Evolutionary conservation across 2,888 invertebrate species (phyloP).

Genomic region (Tipula vernalis): DNA sequence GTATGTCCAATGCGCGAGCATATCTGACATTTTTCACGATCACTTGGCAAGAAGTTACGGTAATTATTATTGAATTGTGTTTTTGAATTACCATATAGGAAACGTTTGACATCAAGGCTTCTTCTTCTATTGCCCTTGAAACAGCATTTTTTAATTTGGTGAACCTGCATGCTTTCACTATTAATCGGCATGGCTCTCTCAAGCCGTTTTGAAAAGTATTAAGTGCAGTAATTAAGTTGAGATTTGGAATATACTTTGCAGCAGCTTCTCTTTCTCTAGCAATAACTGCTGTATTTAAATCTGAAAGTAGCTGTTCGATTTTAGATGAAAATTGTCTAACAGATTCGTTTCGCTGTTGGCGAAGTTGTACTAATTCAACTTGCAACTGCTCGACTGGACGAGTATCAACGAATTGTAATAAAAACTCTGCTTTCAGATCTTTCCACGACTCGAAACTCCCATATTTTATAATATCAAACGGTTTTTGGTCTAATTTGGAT

Average conservation of each 20-base stretch:
- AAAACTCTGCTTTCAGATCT: too few species aligned
- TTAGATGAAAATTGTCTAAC: neutral
- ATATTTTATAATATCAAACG: too few species aligned
- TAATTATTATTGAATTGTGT: neutral
- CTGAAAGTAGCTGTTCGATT: neutral
- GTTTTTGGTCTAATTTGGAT: too few species aligned
- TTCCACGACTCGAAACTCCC: too few species aligned
- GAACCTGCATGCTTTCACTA: neutral
- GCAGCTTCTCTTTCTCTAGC: neutral
- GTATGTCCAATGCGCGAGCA: too few species aligned
- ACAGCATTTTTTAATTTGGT: neutral
- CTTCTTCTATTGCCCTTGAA: neutral
- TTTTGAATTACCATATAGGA: neutral
- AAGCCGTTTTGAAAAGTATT: too few species aligned
- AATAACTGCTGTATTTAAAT: neutral
- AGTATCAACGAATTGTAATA: too few species aligned
- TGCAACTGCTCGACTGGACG: too few species aligned
- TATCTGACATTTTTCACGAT: too few species aligned
- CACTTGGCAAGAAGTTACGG: too few species aligned
- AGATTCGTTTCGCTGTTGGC: too few species aligned
- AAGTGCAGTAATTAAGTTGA: neutral
- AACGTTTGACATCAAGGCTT: neutral
- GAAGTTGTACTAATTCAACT: too few species aligned
- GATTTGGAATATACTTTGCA: neutral
- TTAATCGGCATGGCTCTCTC: neutral